Evolutionary conservation across 2,888 invertebrate genomes (phyloP).

Genomic region (Latrodectus elegans): DNA sequence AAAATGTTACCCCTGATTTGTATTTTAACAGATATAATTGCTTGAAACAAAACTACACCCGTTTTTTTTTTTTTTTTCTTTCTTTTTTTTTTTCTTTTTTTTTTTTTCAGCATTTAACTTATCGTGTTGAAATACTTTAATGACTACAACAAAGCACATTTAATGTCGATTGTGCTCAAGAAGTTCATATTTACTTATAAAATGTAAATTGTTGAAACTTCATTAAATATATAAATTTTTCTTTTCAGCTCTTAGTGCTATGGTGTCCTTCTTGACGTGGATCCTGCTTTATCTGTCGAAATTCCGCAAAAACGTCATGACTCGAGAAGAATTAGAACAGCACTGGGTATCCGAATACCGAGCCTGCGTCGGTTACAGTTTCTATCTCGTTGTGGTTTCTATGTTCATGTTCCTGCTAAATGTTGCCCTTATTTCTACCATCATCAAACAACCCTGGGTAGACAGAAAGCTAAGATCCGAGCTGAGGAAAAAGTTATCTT

Average conservation of each 20-base stretch:
- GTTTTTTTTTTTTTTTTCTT: too few species aligned
- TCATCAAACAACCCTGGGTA: constrained; percentile 82
- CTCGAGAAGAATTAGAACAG: constrained; percentile 84
- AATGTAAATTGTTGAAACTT: too few species aligned
- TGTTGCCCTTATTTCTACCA: constrained; percentile 83
- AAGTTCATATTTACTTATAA: too few species aligned
- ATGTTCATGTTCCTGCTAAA: constrained; percentile 83
- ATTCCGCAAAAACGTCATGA: constrained; percentile 87
- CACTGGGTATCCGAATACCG: constrained; percentile 89
- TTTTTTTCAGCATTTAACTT: too few species aligned
- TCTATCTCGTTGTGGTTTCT: constrained; percentile 88
- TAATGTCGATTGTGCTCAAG: too few species aligned
- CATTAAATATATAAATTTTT: neutral
- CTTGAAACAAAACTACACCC: too few species aligned
- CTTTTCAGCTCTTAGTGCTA: constrained; percentile 83
- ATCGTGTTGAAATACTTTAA: too few species aligned
- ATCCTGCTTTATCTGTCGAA: constrained; percentile 87
- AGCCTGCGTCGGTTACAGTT: constrained; percentile 89
- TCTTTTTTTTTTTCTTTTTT: too few species aligned
- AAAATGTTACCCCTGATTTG: too few species aligned
- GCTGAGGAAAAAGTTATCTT: constrained; percentile 75
- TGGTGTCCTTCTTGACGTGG: constrained; percentile 87
- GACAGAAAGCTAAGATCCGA: constrained; percentile 81
- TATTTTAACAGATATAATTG: too few species aligned
- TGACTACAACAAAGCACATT: too few species aligned